A percentile compares a stretch with the other conserved stretches of the same genome.
Conservation (phyloP, 2,113 vertebrate species). For the Sisor rabdophorus region DNA sequence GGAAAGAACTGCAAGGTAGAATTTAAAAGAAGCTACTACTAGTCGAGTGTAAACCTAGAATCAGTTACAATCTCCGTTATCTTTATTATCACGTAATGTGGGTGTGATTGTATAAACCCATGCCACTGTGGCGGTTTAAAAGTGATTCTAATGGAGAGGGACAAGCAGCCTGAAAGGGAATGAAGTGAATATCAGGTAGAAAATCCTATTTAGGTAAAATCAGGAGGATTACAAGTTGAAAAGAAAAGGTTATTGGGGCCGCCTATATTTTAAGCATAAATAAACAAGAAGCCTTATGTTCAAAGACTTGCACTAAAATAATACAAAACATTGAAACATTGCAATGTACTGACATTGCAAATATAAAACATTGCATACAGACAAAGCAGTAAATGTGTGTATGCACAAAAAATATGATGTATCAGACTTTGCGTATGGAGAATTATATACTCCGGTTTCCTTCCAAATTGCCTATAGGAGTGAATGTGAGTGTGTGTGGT, state of each 20-base stretch:
- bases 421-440: too few relatives aligned
- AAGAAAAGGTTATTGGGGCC: conserved; percentile 27
- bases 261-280: conserved; percentile 36
- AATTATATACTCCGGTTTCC: too few relatives aligned
- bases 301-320: too few relatives aligned
- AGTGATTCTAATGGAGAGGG: conserved; percentile 21
- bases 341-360: too few relatives aligned
- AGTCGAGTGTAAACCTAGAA: conserved; percentile 6
- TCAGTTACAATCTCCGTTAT: background rate
- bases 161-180: conserved; percentile 10
- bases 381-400: too few relatives aligned
- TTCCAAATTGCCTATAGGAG: too few relatives aligned
- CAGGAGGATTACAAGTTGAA: conserved; percentile 38
- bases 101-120: background rate
- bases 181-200: conserved; percentile 1
- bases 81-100: background rate
- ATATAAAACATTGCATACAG: too few relatives aligned
- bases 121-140: conserved; percentile 10
- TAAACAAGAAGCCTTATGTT: too few relatives aligned
- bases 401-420: too few relatives aligned
- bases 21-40: conserved; percentile 1
- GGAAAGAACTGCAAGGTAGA: background rate
- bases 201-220: conserved; percentile 42
- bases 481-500: too few relatives aligned
- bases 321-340: too few relatives aligned